phyloP scores from a whole-genome alignment of 2,797 vertebrate genomes.

The Amazonetta brasiliensis region DNA sequence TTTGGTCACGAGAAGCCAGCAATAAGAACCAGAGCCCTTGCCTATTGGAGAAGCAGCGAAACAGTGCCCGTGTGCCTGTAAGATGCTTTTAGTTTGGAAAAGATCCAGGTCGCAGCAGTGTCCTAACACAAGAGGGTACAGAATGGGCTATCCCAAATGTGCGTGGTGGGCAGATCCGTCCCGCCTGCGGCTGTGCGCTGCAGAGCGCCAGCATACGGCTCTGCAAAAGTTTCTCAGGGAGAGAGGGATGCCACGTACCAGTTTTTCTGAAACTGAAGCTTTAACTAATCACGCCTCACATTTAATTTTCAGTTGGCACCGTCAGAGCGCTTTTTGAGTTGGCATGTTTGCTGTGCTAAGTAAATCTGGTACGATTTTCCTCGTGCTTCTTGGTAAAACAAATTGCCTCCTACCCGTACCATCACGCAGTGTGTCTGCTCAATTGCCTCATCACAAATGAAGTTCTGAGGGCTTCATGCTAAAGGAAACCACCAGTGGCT shows the following conservation, averaged over 20 bases:
- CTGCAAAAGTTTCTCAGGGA: background rate
- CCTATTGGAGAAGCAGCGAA: background rate
- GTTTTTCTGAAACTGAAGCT: conserved; percentile 13
- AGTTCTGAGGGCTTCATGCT: conserved; percentile 31
- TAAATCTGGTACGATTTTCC: conserved; percentile 34
- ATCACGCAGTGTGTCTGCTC: conserved; percentile 13
- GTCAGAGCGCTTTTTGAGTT: conserved; percentile 20
- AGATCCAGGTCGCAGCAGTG: background rate
- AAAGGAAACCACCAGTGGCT: background rate
- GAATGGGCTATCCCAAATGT: background rate
- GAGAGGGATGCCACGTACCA: background rate
- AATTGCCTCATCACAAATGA: conserved; percentile 23
- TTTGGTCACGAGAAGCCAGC: background rate
- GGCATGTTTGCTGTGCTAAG: conserved; percentile 17
- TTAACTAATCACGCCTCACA: background rate
- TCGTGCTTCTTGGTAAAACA: conserved; percentile 13
- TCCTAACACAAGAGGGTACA: fast-evolving
- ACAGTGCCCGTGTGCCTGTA: background rate
- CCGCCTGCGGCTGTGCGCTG: fast-evolving
- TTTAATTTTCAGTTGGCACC: conserved; percentile 20
- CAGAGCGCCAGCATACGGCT: fast-evolving
- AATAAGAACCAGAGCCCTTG: background rate
- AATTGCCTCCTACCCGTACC: conserved; percentile 44
- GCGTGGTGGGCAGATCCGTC: background rate
- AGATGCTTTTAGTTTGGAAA: background rate